phyloP scores from a whole-genome alignment of 1,140 invertebrate species.

The Helicoverpa zea region DNA sequence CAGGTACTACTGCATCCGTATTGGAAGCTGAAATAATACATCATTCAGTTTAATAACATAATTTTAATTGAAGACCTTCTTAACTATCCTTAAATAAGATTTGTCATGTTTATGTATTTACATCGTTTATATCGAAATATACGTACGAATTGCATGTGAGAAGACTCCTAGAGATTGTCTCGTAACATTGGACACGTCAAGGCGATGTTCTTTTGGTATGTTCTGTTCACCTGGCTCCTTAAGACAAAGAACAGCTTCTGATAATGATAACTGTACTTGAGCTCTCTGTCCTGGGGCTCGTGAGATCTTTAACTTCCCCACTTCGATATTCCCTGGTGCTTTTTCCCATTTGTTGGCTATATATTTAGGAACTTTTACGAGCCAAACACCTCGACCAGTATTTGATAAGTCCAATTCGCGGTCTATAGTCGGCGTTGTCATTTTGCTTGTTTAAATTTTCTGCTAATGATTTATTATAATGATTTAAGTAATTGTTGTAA shows the following conservation, averaged over 20 bases:
- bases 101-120: no score
- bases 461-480: neutral
- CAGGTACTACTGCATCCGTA: slow-evolving; percentile 90
- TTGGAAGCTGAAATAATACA: slow-evolving; percentile 84
- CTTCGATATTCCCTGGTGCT: slow-evolving; percentile 89
- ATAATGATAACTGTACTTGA: slow-evolving; percentile 87
- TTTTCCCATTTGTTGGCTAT: slow-evolving; percentile 97
- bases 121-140: neutral
- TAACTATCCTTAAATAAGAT: no score
- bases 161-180: slow-evolving; percentile 96
- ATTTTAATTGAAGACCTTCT: neutral
- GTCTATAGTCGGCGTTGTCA: slow-evolving; percentile 85
- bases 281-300: slow-evolving; percentile 87
- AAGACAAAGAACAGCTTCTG: slow-evolving; percentile 89
- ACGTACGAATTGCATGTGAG: slow-evolving; percentile 92
- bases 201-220: slow-evolving; percentile 95
- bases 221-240: slow-evolving; percentile 90
- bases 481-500: no score
- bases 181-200: slow-evolving; percentile 95
- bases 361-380: slow-evolving; percentile 99
- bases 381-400: slow-evolving; percentile 96
- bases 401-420: slow-evolving; percentile 95
- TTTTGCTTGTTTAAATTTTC: slow-evolving; percentile 26
- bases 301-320: slow-evolving; percentile 88
- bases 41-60: neutral